Percentiles rank a stretch among this genome's conserved stretches.
Conservation (phyloP, 2,888 invertebrate genomes). For the Drosophila glabriapex region DNA sequence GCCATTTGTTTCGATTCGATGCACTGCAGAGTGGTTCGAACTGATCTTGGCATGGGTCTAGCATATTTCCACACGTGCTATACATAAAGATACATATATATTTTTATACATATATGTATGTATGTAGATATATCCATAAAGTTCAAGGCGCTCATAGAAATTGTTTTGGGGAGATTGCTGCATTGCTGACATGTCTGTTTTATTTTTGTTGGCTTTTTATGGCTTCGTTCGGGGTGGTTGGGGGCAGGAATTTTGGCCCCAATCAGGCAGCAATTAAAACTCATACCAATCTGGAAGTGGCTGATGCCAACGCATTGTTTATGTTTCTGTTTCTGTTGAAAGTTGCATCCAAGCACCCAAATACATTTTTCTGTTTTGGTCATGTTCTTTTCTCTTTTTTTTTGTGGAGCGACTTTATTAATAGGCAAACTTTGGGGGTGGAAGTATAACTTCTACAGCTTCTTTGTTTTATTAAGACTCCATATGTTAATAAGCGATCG, state of each 20-base stretch:
- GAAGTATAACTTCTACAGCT: slow-evolving; percentile 11
- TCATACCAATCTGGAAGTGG: slow-evolving; percentile 12
- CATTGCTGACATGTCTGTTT: slow-evolving; percentile 51
- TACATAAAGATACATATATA: background rate
- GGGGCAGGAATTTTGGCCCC: slow-evolving; percentile 41
- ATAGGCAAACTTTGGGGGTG: slow-evolving; percentile 51
- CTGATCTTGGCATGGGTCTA: slow-evolving; percentile 62
- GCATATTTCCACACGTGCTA: slow-evolving; percentile 22
- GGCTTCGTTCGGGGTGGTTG: slow-evolving; percentile 31
- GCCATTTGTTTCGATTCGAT: slow-evolving; percentile 50
- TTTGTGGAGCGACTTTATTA: slow-evolving; percentile 48
- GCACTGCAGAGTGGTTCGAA: slow-evolving; percentile 15
- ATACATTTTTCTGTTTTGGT: slow-evolving; percentile 30
- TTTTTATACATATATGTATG: background rate
- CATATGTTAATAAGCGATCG: slow-evolving; percentile 2
- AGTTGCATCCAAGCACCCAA: slow-evolving; percentile 61
- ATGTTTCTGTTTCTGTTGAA: slow-evolving; percentile 67
- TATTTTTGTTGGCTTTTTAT: slow-evolving; percentile 73
- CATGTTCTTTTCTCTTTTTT: slow-evolving; percentile 29
- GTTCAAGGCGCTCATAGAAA: slow-evolving; percentile 74
- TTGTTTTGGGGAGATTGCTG: slow-evolving; percentile 8
- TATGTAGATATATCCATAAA: slow-evolving; percentile 43
- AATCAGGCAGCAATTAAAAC: slow-evolving; percentile 57
- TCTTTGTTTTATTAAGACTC: slow-evolving; percentile 14
- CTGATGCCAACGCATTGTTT: slow-evolving; percentile 66